phyloP scores from a whole-genome alignment of 2,797 vertebrate genomes.

The Bucorvus abyssinicus region DNA sequence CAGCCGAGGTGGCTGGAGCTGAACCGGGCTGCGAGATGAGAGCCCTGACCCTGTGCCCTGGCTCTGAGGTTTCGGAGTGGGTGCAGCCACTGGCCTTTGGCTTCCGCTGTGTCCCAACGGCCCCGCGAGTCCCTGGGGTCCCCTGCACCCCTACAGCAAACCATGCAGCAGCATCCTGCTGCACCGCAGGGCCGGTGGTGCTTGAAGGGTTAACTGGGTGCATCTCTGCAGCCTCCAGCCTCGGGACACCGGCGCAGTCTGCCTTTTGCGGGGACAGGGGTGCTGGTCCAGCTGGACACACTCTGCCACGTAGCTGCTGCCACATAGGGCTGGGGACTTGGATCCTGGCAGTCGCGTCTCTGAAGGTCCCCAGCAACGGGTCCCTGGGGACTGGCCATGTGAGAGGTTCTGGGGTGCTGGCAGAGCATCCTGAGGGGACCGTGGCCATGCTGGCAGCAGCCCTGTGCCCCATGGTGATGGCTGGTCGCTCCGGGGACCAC shows the following conservation, averaged over 20 bases:
- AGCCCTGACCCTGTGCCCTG: not conserved
- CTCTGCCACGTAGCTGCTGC: not conserved
- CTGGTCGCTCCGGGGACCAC: accelerated
- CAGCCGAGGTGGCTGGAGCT: not conserved
- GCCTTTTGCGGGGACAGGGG: accelerated
- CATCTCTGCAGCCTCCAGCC: not conserved
- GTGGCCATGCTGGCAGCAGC: not conserved
- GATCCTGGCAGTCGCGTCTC: not conserved
- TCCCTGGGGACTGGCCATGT: accelerated
- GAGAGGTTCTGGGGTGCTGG: not conserved
- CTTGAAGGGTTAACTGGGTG: not conserved
- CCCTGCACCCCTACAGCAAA: not conserved
- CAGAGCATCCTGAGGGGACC: not conserved
- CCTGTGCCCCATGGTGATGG: accelerated
- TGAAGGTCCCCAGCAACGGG: accelerated
- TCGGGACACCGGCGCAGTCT: accelerated
- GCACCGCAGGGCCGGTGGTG: accelerated
- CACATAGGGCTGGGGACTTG: not conserved
- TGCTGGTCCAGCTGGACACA: accelerated
- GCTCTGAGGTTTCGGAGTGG: not conserved
- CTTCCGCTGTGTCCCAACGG: accelerated
- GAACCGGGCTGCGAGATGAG: accelerated
- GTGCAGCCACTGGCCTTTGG: accelerated
- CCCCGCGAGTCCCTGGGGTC: not conserved
- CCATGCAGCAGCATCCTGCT: accelerated